Base-by-base conservation (phyloP, 2,113 vertebrate genomes). In the Rhegmatorhina hoffmannsi region DNA sequence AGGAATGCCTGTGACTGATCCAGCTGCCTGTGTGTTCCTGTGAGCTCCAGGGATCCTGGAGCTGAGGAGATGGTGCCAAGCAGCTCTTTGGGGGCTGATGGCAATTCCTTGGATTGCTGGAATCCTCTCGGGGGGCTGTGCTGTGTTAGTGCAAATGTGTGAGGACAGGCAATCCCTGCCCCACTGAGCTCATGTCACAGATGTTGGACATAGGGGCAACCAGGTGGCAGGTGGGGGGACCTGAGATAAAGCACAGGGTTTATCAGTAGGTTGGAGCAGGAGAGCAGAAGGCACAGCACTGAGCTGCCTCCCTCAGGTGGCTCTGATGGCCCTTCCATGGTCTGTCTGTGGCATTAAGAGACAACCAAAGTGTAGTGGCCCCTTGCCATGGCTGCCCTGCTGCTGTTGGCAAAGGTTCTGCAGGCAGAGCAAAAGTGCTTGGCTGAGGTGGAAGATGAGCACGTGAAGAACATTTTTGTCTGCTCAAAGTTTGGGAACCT, bases 41-140 rank as follows among this genome's bases (percentile, higher is more conserved):
- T 72, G 34, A 82, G 33, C 63, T 62, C 34, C 90, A 93, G 31
- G 44, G 67, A 50, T 80, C 58, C 78, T 58, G n/a, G 12, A 49
- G 19, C 58, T 77, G 67, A 49, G 50, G 58, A 23, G 72, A 78
- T 44, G 72, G 55, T 90, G 87, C 91, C 67, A 82, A 91, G 58
- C 26, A 44, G 58, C 36, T 58, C 38, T 85, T 83, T 38, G 73
- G 63, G 78, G 59, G 47, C 67, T 70, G 63, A 29, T 85, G 70
- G 63, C 53, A 80, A 78, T 95, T 84, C 64, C 47, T 94, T 78
- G 52, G 84, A 7, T 89, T 87, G 77, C 75, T 89, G 79, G 76
- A 83, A 73, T 83, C n/a, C 60, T 86, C 31, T 90, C 21, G 23
- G 85, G 75, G 49, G 9, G 74, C 67, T 72, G 56, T 2, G 4